Evolutionary conservation across 2,113 vertebrate species (phyloP), one percentile per base, ranked within the genome.

Genomic region (Columbina picui): DNA sequence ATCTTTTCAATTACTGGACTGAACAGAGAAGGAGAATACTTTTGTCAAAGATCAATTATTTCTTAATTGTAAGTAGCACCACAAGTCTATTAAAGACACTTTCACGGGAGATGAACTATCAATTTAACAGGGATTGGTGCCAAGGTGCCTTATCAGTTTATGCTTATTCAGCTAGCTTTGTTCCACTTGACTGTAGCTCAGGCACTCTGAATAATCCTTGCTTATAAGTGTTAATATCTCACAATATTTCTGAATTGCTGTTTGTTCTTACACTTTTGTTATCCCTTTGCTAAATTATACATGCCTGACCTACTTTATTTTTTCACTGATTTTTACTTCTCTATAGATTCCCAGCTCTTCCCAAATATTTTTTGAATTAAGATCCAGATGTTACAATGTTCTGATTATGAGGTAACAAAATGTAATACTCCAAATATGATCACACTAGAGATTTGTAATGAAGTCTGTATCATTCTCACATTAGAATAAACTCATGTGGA

Each of bases 41-140:
- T 74, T 77, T 78, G 47, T 88, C 55, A 95, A 74, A 84, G 68
- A 67, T 74, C 38, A 81, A 56, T 88, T 92, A 63, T 89, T 90
- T 89, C 64, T 67, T 81, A 75, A 89, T 41, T 67, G 6, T 43
- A 89, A 74, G 15, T 67, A 87, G 41, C 21, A 65, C 14, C 25
- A 29, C 22, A 70, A 92, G 68, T 93, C 64, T 85, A 87, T 84
- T 80, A 78, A 81, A 70, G 26, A 34, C 10, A 67, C 9, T 80
- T 67, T 21, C 17, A 8, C n/a, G 38, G 27, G 52, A 89, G 19
- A 84, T 27, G 8, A 90, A 89, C 90, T 63, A 80, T 56, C 43
- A 84, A 0, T 87, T 67, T 47, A 81, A 47, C 7, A 75, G 6
- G 11, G n/a, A 30, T 39, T 82, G 80, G 22, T 75, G 80, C 7